Base-by-base conservation (phyloP, 2,113 vertebrate genomes). In the Atrichornis clamosus region DNA sequence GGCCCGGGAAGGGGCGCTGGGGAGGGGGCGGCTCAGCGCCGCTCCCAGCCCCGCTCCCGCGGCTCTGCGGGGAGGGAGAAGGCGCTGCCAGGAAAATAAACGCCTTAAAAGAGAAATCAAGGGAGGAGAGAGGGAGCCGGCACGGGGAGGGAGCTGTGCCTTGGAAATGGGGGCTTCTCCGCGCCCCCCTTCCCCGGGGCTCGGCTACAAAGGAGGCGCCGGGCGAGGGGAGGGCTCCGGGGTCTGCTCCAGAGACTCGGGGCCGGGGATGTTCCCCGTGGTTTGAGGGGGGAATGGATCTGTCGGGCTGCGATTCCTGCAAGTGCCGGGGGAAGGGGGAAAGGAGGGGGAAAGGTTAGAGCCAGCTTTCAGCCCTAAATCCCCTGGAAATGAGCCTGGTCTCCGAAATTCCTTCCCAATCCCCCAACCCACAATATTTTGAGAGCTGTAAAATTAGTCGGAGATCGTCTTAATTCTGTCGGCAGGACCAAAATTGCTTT, bases 41-140 rank as follows among this genome's bases (percentile, higher is more conserved):
- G 55, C 46, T 46, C 55, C n/a, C 60, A 47, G 68, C 60, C 58
- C 56, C 42, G 55, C n/a, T 76, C 70, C 90, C 58, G 70, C 62
- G 68, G 77, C 74, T 88, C 76, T 55, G 67, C 42, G 62, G 85
- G 63, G 27, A 8, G 50, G 65, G 69, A 75, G 58, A 58, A 72
- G 80, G 80, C 47, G 73, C 84, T 93, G 90, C 90, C 80, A 80
- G 90, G 55, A 60, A 91, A 96, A 95, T 49, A 42, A 64, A 33
- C 11, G 59, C 55, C 78, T 95, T 93, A 95, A 95, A 93, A 95
- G 85, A 95, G 96, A 95, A 93, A 90, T 91, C 93, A 84, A 81
- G 95, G 91, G 59, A 96, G 95, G 91, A 79, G 79, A 92, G 89
- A 75, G 42, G 47, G 84, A 84, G 39, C 64, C 44, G 68, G 86